Evolutionary conservation across 2,113 vertebrate species (phyloP), one percentile per base, ranked within the genome.

Genomic region (Smithornis capensis): DNA sequence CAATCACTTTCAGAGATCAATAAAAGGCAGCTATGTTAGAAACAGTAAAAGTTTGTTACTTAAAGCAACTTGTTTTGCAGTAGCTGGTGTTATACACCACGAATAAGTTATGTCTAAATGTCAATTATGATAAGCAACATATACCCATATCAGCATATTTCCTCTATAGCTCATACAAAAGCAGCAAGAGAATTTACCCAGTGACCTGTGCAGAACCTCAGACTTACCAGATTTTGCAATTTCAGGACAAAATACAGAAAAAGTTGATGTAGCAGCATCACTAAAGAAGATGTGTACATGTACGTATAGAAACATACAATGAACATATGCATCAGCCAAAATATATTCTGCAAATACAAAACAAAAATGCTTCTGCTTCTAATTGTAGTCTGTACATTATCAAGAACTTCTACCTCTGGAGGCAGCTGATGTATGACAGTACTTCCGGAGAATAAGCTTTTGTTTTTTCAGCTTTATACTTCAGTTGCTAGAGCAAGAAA

Each of bases 261-360:
- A 77, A n/a, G 35, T 49, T 77, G 5, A 33, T 0, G 1, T 10
- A 91, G 56, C 18, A 89, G 57, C 35, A 81, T 40, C 63, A 70
- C 8, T 6, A 29, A 82, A 85, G 16, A 42, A 1, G 1, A 40
- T 23, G 8, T 19, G 22, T 33, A 10, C 9, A 42, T 25, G 8
- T 19, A 19, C 8, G 5, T 17, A n/a, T 28, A 23, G 5, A 40
- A 2, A 37, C 27, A 37, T 8, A 38, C 4, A 45, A 1, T 3
- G 31, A 16, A 64, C 2, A 13, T 49, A 71, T 60, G 14, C 47
- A 75, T 19, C 50, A 35, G 40, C 29, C 33, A 89, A 85, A 64
- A 57, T 25, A 19, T 25, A 40, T 57, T 55, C 42, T 77, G 80
- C 31, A 95, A 91, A 88, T 40, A 31, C 44, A 93, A 89, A 78